phyloP scores from a whole-genome alignment of 2,797 vertebrate species.

The Falco novaeseelandiae region DNA sequence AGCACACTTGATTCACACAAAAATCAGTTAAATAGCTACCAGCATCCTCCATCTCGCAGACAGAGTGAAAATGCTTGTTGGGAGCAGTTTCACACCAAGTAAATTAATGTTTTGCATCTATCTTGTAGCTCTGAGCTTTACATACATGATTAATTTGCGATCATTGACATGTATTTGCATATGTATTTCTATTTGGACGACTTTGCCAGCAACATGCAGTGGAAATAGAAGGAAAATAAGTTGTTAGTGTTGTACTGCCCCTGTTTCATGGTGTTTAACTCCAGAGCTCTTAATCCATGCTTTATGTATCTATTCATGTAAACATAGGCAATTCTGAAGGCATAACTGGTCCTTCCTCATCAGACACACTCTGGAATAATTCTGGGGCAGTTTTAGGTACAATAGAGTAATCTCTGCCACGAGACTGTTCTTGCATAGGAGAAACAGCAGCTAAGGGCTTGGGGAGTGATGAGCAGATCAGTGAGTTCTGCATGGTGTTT shows the following conservation, averaged over 20 bases:
- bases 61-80: neutral
- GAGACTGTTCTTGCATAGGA: neutral
- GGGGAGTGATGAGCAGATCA: neutral
- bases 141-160: neutral
- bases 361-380: neutral
- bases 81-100: neutral
- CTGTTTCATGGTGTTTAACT: neutral
- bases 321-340: neutral
- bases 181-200: neutral
- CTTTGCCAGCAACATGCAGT: neutral
- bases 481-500: neutral
- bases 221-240: neutral
- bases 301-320: neutral
- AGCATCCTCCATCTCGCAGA: neutral
- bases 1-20: neutral
- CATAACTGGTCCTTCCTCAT: neutral
- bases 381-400: neutral
- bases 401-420: neutral
- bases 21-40: neutral
- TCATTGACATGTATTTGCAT: neutral
- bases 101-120: accelerated
- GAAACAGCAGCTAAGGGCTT: neutral
- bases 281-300: neutral
- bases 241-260: neutral
- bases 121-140: neutral